Base-by-base conservation (phyloP, 1,140 invertebrate species). In the Ostrea denselamellosa region DNA sequence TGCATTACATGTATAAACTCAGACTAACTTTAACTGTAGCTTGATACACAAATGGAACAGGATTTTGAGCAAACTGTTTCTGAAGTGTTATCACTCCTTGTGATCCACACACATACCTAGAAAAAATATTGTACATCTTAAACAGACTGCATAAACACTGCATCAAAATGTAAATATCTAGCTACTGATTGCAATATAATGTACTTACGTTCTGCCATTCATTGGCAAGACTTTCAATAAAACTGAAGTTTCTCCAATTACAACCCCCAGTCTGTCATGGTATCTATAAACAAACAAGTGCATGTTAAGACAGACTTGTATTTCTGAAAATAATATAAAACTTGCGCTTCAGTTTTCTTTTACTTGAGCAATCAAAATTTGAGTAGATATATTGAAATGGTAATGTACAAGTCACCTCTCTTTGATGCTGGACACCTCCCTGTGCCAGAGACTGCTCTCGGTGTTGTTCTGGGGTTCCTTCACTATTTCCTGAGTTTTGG, bases 201-300 rank as follows among this genome's bases (percentile, higher is more conserved):
- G 17, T 51, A 90, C 92, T 92, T 91, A 95, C 92, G 96, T 96
- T 83, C 96, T 94, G 0, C 97, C 97, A 53, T 96, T 96, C 88
- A 98, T 96, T 82, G 96, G 96, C 83, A 96, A 95, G n/a, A 97
- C 97, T 89, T 97, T 96, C 0, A 99, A 94, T 0, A 99, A 92
- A 7, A 97, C 95, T 5, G 96, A 94, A 0, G 97, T 96, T 54
- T 97, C 95, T 0, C 97, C 97, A 25, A 98, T 95, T 58, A 97
- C 96, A n/a, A 99, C 97, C 12, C 96, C 96, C 90, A 94, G 95
- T 54, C 95, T 93, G 62, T 95, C 94, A 81, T 95, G 90, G 85
- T 95, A 96, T 81, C 94, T 95, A 86, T 8, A 53, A 52, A 83
- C 3, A 7, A 53, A 53, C 5, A 8, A 83, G 22, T 53, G 7